Evolutionary conservation across 2,888 invertebrate species (phyloP), one percentile per base, ranked within the genome.

Genomic region (Cloeon dipterum): DNA sequence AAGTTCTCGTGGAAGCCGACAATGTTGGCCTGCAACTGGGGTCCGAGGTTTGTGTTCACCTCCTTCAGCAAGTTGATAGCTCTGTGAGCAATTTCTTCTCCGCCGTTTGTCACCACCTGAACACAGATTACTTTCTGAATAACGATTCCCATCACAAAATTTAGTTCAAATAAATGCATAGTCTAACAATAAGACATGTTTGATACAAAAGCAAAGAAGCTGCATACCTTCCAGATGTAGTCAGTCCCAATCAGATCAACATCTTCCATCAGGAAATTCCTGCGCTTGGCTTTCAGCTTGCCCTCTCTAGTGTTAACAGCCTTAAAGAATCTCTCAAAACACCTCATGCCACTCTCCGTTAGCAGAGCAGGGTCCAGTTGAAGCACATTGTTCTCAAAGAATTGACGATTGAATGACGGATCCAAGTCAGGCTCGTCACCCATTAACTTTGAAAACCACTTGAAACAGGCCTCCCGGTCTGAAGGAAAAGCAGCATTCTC

Each of bases 391-490:
- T 79, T 77, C 57, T 89, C 85, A 62, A 94, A 94, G 62, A 96
- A 96, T 56, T 88, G 86, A 54, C 81, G 73, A 51, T 88, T 89
- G 39, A 93, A 88, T 46, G 88, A 86, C 2, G 93, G 93, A 60
- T 94, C 94, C 38, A 94, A 61, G 57, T 94, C 94, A 1, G 93
- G 91, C 52, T 94, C 93, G 47, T 93, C 93, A 14, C 85, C 85
- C 88, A 89, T 88, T 25, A 89, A 60, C 59, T 93, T 93, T 26
- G 91, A 86, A 61, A 93, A 94, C 94, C 94, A 94, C 49, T 86
- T 82, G 60, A 94, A 96, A 58, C 94, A 93, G 21, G 91, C 86
- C 57, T 96, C 94, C 26, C 93, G 70, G 56, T 96, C 94, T 2
- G 78, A 74, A 11, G 77, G 66, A 55, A 89, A 91, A 10, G 89